Evolutionary conservation across 2,888 invertebrate species (phyloP).

Genomic region (Arge pagana): DNA sequence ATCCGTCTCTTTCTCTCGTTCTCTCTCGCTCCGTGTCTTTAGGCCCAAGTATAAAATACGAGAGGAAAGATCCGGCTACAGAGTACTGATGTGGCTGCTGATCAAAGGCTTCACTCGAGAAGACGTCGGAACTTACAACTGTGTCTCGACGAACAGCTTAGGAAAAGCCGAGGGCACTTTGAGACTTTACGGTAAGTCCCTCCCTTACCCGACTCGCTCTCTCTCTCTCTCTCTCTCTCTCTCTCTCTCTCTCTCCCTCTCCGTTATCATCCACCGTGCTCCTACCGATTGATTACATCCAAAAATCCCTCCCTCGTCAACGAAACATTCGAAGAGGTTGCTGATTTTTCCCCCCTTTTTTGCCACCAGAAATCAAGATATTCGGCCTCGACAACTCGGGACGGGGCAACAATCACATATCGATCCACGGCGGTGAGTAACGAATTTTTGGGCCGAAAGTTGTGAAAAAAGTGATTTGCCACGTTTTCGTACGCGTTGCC

Average conservation of each 20-base stretch:
- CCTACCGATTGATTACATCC: no score
- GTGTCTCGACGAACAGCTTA: slow-evolving; percentile 78
- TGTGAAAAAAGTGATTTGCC: no score
- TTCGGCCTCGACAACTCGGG: slow-evolving; percentile 62
- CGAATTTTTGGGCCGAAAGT: no score
- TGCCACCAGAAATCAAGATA: slow-evolving; percentile 64
- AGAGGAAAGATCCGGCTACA: slow-evolving; percentile 74
- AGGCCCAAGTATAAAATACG: slow-evolving; percentile 76
- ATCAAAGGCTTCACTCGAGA: slow-evolving; percentile 65
- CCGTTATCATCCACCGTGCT: no score
- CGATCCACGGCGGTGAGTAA: slow-evolving; percentile 64
- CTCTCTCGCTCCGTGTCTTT: no score
- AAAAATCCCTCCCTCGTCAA: no score
- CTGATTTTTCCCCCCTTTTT: neutral
- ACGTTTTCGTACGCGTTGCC: no score
- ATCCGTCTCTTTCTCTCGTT: slow-evolving; percentile 27
- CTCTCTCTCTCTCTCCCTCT: no score
- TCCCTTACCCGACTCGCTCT: no score
- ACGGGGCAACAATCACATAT: slow-evolving; percentile 61
- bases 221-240: slow-evolving; percentile 17
- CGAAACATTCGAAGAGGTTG: no score
- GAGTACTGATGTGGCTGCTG: slow-evolving; percentile 74
- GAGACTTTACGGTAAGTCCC: slow-evolving; percentile 69
- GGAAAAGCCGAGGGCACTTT: slow-evolving; percentile 78
- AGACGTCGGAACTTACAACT: slow-evolving; percentile 78